Base-by-base conservation (phyloP, 2,888 invertebrate genomes). In the Ryuthela nishihirai region DNA sequence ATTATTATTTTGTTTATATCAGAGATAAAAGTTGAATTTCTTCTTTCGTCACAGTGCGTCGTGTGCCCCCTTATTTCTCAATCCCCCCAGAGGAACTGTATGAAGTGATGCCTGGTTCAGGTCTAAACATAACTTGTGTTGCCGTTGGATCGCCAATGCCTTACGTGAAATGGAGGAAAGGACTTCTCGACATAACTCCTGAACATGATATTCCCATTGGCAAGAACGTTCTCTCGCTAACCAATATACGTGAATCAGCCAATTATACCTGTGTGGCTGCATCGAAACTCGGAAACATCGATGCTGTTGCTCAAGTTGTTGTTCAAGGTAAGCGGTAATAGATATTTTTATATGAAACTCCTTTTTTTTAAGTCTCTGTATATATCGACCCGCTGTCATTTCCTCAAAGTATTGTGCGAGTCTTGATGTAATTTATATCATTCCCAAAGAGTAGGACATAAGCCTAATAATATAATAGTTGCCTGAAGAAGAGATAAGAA, bases 131-230 rank as follows among this genome's bases (percentile, higher is more conserved):
- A 66, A 93, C 93, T 54, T 99, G 99, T 75, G 93, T 95, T 50
- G 98, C 98, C 9, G 89, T 92, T 25, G 98, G 99, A 18, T 92
- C 97, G 0, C 98, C 98, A 5, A 95, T 98, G 95, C 99, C 98
- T 1, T 86, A 84, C 69, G 95, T 99, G 49, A 93, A 91, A 76
- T 80, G 69, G 68, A 65, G 65, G 20, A 66, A 64, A 46, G 66
- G 66, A 84, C 73, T 62, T 18, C 55, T 65, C n/a, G 92, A 92
- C 76, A 76, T 93, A 65, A 91, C 91, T 0, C 88, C 90, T 0
- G 90, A 42, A 88, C 90, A 23, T 39, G 68, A 68, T 32, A 61
- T 74, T 23, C 78, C 79, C 3, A 75, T 79, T 50, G 80, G 80
- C 20, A 84, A 85, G 59, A 98, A 97, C 76, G 86, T 91, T 12